phyloP scores from a whole-genome alignment of 2,113 vertebrate genomes.

The Actinemys pallida region DNA sequence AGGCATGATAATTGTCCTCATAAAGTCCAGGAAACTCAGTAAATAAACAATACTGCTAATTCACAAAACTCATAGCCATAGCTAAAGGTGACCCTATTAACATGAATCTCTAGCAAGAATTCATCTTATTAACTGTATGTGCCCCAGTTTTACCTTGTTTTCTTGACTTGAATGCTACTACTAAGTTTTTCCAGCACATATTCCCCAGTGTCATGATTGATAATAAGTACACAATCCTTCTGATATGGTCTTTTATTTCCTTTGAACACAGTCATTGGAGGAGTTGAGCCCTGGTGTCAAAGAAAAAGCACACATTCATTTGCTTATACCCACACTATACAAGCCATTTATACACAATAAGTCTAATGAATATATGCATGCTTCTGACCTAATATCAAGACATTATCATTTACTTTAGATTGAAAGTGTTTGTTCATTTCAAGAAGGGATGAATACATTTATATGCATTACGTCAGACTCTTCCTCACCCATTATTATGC shows the following conservation, averaged over 20 bases:
- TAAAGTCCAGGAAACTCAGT: neutral
- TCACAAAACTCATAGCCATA: neutral
- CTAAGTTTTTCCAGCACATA: slow-evolving; percentile 97
- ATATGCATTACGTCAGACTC: neutral
- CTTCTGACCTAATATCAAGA: neutral
- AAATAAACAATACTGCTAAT: slow-evolving; percentile 22
- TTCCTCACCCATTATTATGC: slow-evolving; percentile 4
- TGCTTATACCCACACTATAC: neutral
- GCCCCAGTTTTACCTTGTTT: slow-evolving; percentile 89
- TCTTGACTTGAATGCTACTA: slow-evolving; percentile 99
- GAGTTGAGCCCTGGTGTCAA: slow-evolving; percentile 90
- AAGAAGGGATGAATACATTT: slow-evolving; percentile 22
- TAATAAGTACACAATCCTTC: slow-evolving; percentile 98
- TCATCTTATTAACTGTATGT: neutral
- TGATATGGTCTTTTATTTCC: slow-evolving; percentile 98
- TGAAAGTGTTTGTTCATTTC: slow-evolving; percentile 12
- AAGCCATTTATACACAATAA: neutral
- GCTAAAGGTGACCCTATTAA: neutral
- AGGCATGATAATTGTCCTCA: neutral
- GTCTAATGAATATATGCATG: neutral
- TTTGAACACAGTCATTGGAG: slow-evolving; percentile 99
- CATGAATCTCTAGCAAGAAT: slow-evolving; percentile 20
- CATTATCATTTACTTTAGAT: neutral
- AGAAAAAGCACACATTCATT: slow-evolving; percentile 40
- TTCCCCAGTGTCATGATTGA: slow-evolving; percentile 98